Evolutionary conservation across 2,113 vertebrate genomes (phyloP).

Genomic region (Oxygymnocypris stewartii): DNA sequence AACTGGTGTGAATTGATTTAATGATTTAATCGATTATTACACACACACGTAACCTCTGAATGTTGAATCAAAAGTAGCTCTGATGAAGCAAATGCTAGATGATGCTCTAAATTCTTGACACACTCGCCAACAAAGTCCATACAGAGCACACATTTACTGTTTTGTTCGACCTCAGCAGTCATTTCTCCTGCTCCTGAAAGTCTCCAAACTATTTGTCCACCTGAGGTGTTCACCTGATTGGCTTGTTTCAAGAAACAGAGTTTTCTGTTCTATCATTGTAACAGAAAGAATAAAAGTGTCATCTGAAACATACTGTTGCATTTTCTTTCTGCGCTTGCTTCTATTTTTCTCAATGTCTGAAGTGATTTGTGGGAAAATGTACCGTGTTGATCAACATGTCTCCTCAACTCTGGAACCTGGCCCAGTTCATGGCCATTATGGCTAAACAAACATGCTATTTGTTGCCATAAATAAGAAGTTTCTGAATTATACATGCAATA

Average conservation of each 20-base stretch:
- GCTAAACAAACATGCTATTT: slow-evolving; percentile 38
- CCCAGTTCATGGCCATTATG: slow-evolving; percentile 29
- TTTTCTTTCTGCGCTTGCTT: not conserved
- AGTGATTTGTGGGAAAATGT: not conserved
- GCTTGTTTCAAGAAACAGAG: not conserved
- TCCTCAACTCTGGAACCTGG: not conserved
- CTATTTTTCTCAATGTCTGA: not conserved
- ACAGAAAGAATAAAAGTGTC: not conserved
- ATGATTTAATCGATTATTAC: not conserved
- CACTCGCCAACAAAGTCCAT: not conserved
- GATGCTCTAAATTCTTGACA: not conserved
- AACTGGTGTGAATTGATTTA: not conserved
- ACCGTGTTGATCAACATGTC: not conserved
- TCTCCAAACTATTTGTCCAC: not conserved
- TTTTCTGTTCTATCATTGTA: not conserved
- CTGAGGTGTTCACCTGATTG: not conserved
- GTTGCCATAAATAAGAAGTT: not conserved
- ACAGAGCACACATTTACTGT: not conserved
- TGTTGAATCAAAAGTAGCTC: not conserved
- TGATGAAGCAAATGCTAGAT: not conserved
- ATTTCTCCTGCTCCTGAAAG: not conserved
- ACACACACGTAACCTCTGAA: not conserved
- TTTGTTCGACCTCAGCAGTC: not conserved
- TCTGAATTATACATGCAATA: not conserved
- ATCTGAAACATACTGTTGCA: not conserved